A percentile compares a stretch with the other conserved stretches of the same genome.
phyloP scores from a whole-genome alignment of 2,113 vertebrate genomes.

The Eolophus roseicapilla region DNA sequence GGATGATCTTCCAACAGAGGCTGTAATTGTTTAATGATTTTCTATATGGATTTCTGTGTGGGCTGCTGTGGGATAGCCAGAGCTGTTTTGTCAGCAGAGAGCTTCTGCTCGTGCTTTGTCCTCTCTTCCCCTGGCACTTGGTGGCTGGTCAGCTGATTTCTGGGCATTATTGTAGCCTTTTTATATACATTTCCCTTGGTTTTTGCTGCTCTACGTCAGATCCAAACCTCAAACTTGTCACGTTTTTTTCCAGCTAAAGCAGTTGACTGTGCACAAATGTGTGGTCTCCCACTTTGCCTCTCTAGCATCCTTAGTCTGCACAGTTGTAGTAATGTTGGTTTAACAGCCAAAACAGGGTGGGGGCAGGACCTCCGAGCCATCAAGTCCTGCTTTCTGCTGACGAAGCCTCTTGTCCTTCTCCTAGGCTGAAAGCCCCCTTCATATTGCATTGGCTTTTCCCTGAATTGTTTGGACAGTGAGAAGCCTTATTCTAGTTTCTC shows the following conservation, averaged over 20 bases:
- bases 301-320: neutral
- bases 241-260: neutral
- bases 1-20: neutral
- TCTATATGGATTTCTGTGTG: neutral
- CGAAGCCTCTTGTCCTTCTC: neutral
- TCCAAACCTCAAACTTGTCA: neutral
- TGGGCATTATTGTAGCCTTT: neutral
- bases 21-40: slow-evolving; percentile 62
- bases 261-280: neutral
- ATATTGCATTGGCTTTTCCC: neutral
- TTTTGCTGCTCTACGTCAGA: neutral
- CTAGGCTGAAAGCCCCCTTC: neutral
- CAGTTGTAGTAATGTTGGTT: neutral
- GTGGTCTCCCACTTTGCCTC: neutral
- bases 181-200: neutral
- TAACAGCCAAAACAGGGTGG: neutral
- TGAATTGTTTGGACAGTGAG: neutral
- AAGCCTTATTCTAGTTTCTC: neutral
- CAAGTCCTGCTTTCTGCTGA: neutral
- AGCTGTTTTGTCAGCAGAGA: neutral
- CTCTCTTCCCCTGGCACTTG: rapidly evolving
- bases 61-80: neutral
- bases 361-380: neutral
- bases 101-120: neutral
- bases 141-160: neutral